Base-by-base conservation (phyloP, 2,113 vertebrate genomes). In the Malaclemys terrapin region DNA sequence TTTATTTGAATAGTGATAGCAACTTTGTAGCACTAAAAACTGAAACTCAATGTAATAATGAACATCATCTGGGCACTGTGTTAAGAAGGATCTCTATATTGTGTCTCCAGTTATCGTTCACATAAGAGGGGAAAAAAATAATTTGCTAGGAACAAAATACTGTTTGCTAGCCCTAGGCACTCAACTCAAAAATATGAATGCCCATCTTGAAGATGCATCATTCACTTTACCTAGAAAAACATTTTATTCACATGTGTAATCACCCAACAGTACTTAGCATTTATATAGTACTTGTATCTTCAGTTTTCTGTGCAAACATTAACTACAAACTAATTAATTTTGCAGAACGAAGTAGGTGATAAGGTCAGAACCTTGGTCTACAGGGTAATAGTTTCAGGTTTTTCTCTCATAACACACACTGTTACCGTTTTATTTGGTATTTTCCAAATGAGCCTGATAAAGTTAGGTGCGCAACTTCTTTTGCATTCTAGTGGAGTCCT, bases 11-110 rank as follows among this genome's bases (percentile, higher is more conserved):
- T 69, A 84, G 87, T 69, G 0, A 84, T 69, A 85, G 3, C 27
- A 79, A 89, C 81, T 90, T 85, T 91, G 24, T 45, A 85, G 17
- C n/a, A 93, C 91, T 52, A 38, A 84, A 85, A 93, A 90, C 65
- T 8, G 83, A 90, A 90, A 78, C 84, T 1, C 59, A 10, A 35
- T 56, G 2, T 42, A 91, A 87, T 65, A 85, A 94, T 83, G 35
- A 84, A 85, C 42, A 78, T 80, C 6, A 3, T 87, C 53, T 75
- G 54, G 54, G 54, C 91, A 8, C 19, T 95, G 89, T 90, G 24
- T 8, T 65, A 78, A 24, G 38, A 95, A 93, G 54, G 90, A 81
- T 90, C 27, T 87, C 6, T 90, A 65, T 87, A 87, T 38, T 50
- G 50, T 50, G 19, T 54, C 94, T 89, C 89, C 59, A 90, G 76